Evolutionary conservation across 2,888 invertebrate species (phyloP).

Genomic region (Phorcus lineatus): DNA sequence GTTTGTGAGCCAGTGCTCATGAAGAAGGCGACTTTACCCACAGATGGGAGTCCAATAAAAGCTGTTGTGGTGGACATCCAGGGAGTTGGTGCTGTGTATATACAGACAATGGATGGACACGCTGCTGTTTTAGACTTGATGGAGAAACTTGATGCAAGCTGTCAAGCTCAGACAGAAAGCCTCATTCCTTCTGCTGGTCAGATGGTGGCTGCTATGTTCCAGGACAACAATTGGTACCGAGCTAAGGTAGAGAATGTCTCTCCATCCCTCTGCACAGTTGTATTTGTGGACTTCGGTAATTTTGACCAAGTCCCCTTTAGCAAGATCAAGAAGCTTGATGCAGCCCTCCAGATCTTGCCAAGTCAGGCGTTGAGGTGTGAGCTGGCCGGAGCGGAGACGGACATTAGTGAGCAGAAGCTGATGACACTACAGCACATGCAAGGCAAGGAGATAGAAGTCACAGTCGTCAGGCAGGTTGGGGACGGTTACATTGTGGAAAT

Average conservation of each 20-base stretch:
- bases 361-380: background rate
- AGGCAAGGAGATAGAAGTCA: background rate
- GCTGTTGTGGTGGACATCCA: background rate
- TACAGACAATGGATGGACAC: background rate
- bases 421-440: background rate
- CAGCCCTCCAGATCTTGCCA: background rate
- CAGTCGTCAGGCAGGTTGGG: background rate
- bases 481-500: background rate
- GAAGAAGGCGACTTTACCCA: background rate
- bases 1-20: no score
- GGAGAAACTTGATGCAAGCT: background rate
- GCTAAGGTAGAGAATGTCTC: slow-evolving; percentile 30
- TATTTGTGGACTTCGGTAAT: background rate
- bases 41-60: background rate
- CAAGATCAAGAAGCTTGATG: background rate
- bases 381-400: background rate
- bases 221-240: slow-evolving; percentile 43
- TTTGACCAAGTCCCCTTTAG: background rate
- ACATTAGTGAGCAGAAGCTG: background rate
- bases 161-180: background rate
- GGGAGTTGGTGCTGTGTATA: background rate
- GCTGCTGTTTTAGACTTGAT: background rate
- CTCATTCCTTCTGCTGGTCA: slow-evolving; percentile 32
- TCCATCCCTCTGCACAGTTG: background rate
- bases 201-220: slow-evolving; percentile 39